Base-by-base conservation (phyloP, 1,140 invertebrate genomes). In the Nixonia krombeini region DNA sequence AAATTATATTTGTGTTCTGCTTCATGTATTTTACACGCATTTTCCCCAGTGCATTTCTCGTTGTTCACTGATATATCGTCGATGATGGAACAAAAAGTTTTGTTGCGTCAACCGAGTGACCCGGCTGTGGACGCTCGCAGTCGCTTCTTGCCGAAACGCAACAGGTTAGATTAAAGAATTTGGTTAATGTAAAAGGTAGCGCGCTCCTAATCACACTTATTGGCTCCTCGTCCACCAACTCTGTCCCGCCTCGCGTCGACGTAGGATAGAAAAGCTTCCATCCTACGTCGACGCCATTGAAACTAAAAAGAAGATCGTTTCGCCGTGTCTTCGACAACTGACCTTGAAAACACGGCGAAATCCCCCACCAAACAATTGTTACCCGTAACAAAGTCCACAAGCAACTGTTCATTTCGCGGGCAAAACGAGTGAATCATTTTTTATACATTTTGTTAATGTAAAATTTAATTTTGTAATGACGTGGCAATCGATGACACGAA, bases 21-120 rank as follows among this genome's bases (percentile, higher is more conserved):
- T n/a, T n/a, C n/a, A n/a, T n/a, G n/a, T n/a, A n/a, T n/a, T n/a
- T n/a, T n/a, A n/a, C n/a, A n/a, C n/a, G n/a, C n/a, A n/a, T n/a
- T 41, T 57, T 59, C 50, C 57, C 52, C 10, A 40, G 53, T 61
- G 42, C 49, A 47, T 57, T 40, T 64, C 56, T 47, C 41, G 45
- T 26, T 21, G 21, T 21, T 21, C 2, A 21, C 21, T 21, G 6
- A 3, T 21, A 21, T 21, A 10, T 33, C 12, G 10, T 33, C 31
- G 31, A 12, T 4, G 8, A 29, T 9, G n/a, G n/a, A n/a, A n/a
- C 23, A 25, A 25, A 25, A 25, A 25, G 35, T 25, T 28, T 25
- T 17, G 21, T 18, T 31, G 13, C 40, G 16, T 37, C 33, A 13
- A 15, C 33, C 2, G 10, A 31, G 6, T n/a, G 29, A 2, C 10